These are phyloP conservation scores for Macrostomum cliftonense DNA, from an alignment of 2,888 invertebrate species.

Conservation along the genomic window DNA sequence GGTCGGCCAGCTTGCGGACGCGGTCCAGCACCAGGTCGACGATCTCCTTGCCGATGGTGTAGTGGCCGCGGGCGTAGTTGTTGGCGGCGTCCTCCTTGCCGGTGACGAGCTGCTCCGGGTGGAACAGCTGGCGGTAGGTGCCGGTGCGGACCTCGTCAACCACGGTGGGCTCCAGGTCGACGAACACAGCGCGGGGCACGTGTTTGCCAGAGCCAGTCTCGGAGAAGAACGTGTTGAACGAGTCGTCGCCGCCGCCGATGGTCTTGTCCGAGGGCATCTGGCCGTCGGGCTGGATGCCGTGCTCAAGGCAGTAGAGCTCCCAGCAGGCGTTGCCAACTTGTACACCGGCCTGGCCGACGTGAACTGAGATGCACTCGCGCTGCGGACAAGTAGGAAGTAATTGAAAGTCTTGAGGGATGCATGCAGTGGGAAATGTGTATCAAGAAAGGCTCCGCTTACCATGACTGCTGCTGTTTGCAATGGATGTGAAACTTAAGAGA, in stretches of 20 bases:
- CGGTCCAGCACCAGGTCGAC: constrained; percentile 27
- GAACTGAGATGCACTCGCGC: constrained; percentile 36
- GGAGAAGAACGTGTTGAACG: constrained; percentile 52
- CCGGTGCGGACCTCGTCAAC: constrained; percentile 41
- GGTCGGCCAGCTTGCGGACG: constrained; percentile 34
- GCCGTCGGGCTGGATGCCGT: constrained; percentile 37
- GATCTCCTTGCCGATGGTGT: constrained; percentile 25
- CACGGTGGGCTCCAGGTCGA: constrained; percentile 80
- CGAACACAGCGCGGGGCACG: constrained; percentile 73
- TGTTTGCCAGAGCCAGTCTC: constrained; percentile 82
- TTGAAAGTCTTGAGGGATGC: no score
- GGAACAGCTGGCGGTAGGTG: constrained; percentile 22
- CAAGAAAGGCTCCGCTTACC: no score
- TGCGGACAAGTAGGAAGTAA: neutral
- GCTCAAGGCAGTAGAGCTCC: constrained; percentile 41
- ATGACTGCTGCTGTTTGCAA: no score
- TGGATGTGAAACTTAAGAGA: no score
- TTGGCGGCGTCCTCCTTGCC: constrained; percentile 27
- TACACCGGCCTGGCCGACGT: constrained; percentile 38
- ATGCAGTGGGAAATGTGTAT: no score
- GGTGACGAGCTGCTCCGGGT: constrained; percentile 24
- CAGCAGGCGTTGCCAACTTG: constrained; percentile 41
- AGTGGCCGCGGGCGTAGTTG: constrained; percentile 25
- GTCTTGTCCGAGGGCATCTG: constrained; percentile 55
- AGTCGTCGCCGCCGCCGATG: constrained; percentile 47